Evolutionary conservation across 2,113 vertebrate species (phyloP), one percentile per base, ranked within the genome.

Genomic region (Speoplatyrhinus poulsoni): DNA sequence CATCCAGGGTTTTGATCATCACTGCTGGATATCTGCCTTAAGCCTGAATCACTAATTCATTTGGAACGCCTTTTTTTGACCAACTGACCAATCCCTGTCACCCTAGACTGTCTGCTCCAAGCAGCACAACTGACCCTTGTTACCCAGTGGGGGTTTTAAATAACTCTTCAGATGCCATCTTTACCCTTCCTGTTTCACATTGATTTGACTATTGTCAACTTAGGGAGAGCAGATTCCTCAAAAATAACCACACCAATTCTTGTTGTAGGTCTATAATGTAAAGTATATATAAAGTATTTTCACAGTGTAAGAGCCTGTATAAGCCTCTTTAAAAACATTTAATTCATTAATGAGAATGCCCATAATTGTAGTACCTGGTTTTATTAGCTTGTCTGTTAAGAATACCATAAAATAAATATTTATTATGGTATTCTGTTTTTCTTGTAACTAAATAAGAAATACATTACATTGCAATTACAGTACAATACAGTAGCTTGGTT

Each of bases 1-100:
- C 91, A 91, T 90, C 88, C 85, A 70, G 85, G 91, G 92, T 5
- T 94, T 93, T 94, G 92, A 93, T 94, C 91, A 93, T 94, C 91
- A 93, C 88, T 82, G 89, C 88, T 91, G 88, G 90, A 92, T 87
- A 81, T 87, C 84, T 89, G 88, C 86, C 80, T 86, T 88, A 89
- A 87, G 77, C 58, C 65, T 89, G 71, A 90, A 88, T 92, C 90
- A 88, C 91, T 88, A 88, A 92, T 92, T 92, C 82, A 86, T 76
- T 70, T 62, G 80, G 77, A 80, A 87, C 85, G 74, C 91, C 88
- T 83, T 82, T 67, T 86, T 82, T 89, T 88, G 73, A 87, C 90
- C 61, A 19, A 2, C 59, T 69, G 64, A 69, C 88, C 91, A 93
- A 90, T 94, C 76, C 82, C 84, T 63, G 70, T 50, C 54, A 84